These are phyloP conservation scores for Limosa lapponica DNA, from an alignment of 2,797 vertebrate species.

Conservation along the genomic window DNA sequence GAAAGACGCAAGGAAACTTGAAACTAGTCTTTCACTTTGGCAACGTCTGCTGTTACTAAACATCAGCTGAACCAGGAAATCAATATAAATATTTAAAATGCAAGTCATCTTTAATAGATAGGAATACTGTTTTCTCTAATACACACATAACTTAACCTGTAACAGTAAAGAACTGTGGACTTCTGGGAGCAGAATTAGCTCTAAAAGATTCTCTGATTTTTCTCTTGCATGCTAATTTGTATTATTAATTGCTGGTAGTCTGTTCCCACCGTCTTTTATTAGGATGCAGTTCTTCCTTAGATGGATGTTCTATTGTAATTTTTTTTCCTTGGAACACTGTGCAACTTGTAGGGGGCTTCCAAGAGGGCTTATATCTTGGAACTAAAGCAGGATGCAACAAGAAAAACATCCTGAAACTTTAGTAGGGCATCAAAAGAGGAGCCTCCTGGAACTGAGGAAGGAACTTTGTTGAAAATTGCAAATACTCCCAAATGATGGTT, in stretches of 20 bases:
- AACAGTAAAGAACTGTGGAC: not conserved
- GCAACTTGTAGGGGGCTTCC: not conserved
- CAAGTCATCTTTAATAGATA: not conserved
- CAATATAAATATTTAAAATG: not conserved
- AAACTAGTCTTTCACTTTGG: not conserved
- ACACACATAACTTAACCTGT: not conserved
- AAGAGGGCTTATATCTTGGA: not conserved
- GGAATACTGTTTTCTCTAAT: not conserved
- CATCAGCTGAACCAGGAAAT: not conserved
- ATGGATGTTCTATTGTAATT: not conserved
- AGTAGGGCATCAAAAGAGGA: not conserved
- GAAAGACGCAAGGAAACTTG: not conserved
- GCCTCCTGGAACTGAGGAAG: not conserved
- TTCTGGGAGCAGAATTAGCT: not conserved
- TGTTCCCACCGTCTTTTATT: not conserved
- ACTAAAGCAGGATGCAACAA: constrained; percentile 5
- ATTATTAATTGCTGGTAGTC: not conserved
- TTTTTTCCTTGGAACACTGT: not conserved
- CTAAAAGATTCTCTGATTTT: not conserved
- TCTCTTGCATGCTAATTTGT: not conserved
- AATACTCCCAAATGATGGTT: not conserved
- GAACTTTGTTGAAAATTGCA: not conserved
- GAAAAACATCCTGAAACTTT: constrained; percentile 29
- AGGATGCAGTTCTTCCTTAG: not conserved
- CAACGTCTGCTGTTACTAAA: not conserved